A percentile compares a stretch with the other conserved stretches of the same genome.
phyloP scores from a whole-genome alignment of 35 echinoderm and acorn worm species.

The Lytechinus pictus region DNA sequence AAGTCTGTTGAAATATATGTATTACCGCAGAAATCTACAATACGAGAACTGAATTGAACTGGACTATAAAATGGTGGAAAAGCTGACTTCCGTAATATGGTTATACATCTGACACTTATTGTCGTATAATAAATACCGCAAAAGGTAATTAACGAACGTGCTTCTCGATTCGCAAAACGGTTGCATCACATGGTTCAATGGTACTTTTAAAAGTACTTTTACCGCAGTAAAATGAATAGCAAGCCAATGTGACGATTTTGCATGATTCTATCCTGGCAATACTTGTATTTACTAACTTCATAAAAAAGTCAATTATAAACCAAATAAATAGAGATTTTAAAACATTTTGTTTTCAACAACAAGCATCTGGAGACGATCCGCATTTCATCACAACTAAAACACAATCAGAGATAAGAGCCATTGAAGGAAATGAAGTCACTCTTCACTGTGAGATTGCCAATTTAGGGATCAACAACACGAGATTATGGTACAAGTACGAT shows the following conservation, averaged over 20 bases:
- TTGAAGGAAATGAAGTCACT: not conserved
- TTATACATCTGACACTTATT: not conserved
- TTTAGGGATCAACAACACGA: not conserved
- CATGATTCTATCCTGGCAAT: too few species aligned
- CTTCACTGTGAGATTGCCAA: not conserved
- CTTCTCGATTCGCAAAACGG: not conserved
- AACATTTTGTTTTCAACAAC: not conserved
- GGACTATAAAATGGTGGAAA: not conserved
- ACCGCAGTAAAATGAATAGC: not conserved
- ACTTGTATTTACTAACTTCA: too few species aligned
- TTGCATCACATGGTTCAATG: not conserved
- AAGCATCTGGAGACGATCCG: not conserved
- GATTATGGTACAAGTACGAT: slow-evolving; percentile 5
- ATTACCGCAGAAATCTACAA: not conserved
- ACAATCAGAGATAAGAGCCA: not conserved
- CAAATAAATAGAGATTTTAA: too few species aligned
- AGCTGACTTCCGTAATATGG: not conserved
- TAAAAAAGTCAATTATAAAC: too few species aligned
- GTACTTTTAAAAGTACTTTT: slow-evolving; percentile 8
- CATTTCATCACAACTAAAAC: not conserved
- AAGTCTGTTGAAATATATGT: not conserved
- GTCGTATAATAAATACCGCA: not conserved
- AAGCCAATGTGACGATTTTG: not conserved
- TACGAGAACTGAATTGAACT: not conserved
- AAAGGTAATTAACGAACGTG: not conserved